Evolutionary conservation across 2,113 vertebrate genomes (phyloP), one percentile per base, ranked within the genome.

Genomic region (Alligator sinensis): DNA sequence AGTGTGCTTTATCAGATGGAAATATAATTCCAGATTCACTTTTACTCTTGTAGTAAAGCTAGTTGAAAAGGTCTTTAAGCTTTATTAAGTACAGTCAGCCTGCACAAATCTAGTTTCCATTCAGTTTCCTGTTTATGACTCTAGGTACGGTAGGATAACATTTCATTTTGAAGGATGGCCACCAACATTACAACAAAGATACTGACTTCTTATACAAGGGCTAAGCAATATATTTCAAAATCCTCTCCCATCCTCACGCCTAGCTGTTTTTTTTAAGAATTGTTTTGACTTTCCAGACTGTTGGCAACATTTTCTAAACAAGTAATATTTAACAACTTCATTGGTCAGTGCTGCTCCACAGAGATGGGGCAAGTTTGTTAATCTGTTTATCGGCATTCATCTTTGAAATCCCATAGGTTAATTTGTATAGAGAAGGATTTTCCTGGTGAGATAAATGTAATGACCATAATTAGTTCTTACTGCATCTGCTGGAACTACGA

Each of bases 401-500:
- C 75, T 95, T 63, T 75, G 61, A 88, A 87, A 94, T 93, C 75
- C 80, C 92, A 2, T 22, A 70, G 66, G 60, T 63, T 95, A 75
- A 85, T 80, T 16, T 68, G 60, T 83, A 34, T 77, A 91, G 89
- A 84, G 47, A 54, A 95, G 59, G 11, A 70, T 94, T 97, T 87
- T 95, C 81, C 34, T 77, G 79, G 90, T 88, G 70, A 78, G 94
- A 77, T 82, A 81, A 96, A 89, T 64, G 80, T 95, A 97, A 94
- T 97, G 88, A 96, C 81, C 87, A 91, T 96, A 94, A 97, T 97
- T 97, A 97, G 92, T 96, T 95, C 90, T 95, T 91, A 91, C 94
- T 97, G 94, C 96, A 86, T 97, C 85, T 77, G 54, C 80, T 87
- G 5, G 77, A 82, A 94, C 80, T 88, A 88, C 47, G 92, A 90